Evolutionary conservation across 2,888 invertebrate genomes (phyloP).

Genomic region (Vesta saturnalis): DNA sequence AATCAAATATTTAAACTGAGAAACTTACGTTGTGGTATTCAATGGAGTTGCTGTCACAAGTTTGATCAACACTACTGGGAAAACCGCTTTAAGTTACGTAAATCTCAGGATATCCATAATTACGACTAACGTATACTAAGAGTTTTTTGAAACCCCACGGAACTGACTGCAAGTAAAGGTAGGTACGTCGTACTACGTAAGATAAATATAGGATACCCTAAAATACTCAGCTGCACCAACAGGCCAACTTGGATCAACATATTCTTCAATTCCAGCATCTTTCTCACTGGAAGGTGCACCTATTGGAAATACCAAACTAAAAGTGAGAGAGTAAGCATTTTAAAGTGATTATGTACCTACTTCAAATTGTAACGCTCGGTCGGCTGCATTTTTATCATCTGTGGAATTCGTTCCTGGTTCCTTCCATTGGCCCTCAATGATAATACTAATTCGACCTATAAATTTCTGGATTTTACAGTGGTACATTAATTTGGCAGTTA

Average conservation of each 20-base stretch:
- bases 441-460: constrained; percentile 56
- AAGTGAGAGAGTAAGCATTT: constrained; percentile 8
- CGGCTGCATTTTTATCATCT: constrained; percentile 57
- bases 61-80: constrained; percentile 16
- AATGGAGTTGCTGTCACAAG: constrained; percentile 33
- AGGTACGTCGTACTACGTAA: not conserved
- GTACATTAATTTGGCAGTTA: not conserved
- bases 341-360: not conserved
- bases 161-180: not conserved
- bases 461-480: not conserved
- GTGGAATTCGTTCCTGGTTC: constrained; percentile 66
- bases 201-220: constrained; percentile 35
- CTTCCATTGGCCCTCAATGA: constrained; percentile 69
- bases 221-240: constrained; percentile 45
- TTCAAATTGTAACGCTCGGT: constrained; percentile 6
- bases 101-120: constrained; percentile 68
- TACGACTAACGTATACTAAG: constrained; percentile 69
- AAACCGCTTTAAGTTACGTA: constrained; percentile 71
- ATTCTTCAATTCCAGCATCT: constrained; percentile 36
- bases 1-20: not conserved
- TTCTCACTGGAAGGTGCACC: constrained; percentile 36
- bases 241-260: constrained; percentile 47
- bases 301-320: constrained; percentile 40
- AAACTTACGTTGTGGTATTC: constrained; percentile 34
- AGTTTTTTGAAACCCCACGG: constrained; percentile 74